Evolutionary conservation across 2,888 invertebrate genomes (phyloP).

Genomic region (Galerucella nymphaeae): DNA sequence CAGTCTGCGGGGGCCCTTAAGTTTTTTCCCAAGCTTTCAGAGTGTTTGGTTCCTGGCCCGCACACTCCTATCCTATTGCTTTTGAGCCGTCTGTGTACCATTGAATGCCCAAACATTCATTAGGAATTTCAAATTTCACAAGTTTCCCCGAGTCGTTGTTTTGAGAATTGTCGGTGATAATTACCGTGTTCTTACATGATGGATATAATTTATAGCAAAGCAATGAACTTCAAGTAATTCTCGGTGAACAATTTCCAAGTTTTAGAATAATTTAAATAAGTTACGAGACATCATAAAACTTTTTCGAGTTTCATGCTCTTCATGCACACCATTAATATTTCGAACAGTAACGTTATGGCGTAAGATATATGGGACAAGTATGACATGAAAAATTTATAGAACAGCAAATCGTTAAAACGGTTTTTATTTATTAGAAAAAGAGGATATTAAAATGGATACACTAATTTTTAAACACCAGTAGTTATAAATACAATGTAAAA

Average conservation of each 20-base stretch:
- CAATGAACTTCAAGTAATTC: slow-evolving; percentile 18
- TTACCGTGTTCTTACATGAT: not conserved
- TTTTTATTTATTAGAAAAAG: not conserved
- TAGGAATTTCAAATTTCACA: no score
- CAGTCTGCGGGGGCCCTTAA: no score
- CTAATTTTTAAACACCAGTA: no score
- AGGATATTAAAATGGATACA: no score
- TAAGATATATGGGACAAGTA: slow-evolving; percentile 2
- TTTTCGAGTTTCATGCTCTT: slow-evolving; percentile 10
- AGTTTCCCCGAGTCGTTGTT: not conserved
- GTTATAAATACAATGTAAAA: no score
- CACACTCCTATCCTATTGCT: no score
- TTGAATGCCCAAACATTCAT: no score
- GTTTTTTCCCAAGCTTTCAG: no score
- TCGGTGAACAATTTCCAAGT: slow-evolving; percentile 7
- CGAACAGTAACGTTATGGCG: slow-evolving; percentile 13
- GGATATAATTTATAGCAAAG: slow-evolving; percentile 14
- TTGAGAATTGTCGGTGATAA: not conserved
- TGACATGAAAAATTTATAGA: not conserved
- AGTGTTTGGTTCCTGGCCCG: no score
- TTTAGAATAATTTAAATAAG: slow-evolving; percentile 25
- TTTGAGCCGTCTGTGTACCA: no score
- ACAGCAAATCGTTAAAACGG: not conserved
- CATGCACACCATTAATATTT: slow-evolving; percentile 25
- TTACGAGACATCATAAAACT: slow-evolving; percentile 21